phyloP scores from a whole-genome alignment of 2,888 invertebrate species.

The Lysandra coridon region DNA sequence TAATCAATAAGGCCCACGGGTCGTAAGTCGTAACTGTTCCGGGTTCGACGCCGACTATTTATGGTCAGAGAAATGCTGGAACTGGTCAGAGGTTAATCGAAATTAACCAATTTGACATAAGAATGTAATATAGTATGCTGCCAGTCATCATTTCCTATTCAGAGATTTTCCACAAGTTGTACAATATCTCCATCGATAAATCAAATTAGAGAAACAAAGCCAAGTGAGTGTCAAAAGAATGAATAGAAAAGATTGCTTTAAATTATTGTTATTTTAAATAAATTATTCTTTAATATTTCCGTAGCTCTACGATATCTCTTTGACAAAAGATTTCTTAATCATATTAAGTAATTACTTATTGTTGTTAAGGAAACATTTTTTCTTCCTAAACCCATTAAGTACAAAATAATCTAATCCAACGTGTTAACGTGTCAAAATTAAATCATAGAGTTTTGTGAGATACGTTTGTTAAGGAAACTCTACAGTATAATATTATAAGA shows the following conservation, averaged over 20 bases:
- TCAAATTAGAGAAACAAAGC: neutral
- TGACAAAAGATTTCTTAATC: neutral
- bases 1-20: neutral
- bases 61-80: neutral
- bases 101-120: slow-evolving; percentile 1
- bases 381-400: neutral
- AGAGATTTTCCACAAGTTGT: neutral
- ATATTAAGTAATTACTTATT: no score
- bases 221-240: neutral
- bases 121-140: neutral
- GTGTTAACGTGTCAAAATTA: no score
- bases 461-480: no score
- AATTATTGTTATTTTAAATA: neutral
- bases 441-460: no score
- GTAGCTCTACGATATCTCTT: neutral
- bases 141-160: neutral
- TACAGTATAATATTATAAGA: no score
- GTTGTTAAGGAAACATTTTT: neutral
- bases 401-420: no score
- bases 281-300: neutral
- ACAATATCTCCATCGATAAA: neutral
- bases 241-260: neutral
- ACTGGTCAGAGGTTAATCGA: slow-evolving; percentile 12
- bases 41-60: slow-evolving; percentile 20
- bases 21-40: neutral